A percentile compares a stretch with the other conserved stretches of the same genome.
Conservation (phyloP, 2,797 vertebrate species). For the Channa striata region DNA sequence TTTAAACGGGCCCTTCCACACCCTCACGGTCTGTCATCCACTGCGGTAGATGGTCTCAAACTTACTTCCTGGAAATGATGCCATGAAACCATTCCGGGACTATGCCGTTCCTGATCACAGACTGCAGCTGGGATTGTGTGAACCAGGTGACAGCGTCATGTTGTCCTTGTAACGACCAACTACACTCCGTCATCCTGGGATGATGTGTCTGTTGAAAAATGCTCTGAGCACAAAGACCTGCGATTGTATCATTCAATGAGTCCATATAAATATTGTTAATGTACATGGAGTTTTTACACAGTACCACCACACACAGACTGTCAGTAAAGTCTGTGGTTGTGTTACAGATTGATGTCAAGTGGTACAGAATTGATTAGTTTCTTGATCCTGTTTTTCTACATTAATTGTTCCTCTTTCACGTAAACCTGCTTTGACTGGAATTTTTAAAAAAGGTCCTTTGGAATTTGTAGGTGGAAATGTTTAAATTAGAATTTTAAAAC, state of each 20-base stretch:
- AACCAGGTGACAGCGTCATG: slow-evolving; percentile 80
- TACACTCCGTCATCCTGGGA: slow-evolving; percentile 67
- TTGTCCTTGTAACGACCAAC: slow-evolving; percentile 28
- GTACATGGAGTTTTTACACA: not conserved
- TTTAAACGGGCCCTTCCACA: not conserved
- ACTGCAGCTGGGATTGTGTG: slow-evolving; percentile 74
- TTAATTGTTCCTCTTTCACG: too few species aligned
- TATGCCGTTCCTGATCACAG: slow-evolving; percentile 70
- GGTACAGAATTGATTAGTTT: not conserved
- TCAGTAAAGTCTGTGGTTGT: not conserved
- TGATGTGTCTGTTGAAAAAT: not conserved
- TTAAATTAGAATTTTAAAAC: too few species aligned
- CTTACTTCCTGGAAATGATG: slow-evolving; percentile 88
- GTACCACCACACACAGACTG: not conserved
- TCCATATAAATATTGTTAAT: not conserved
- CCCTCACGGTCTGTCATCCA: slow-evolving; percentile 4
- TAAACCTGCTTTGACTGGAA: not conserved
- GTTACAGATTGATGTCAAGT: not conserved
- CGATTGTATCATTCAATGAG: not conserved
- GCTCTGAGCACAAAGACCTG: not conserved
- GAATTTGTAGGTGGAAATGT: too few species aligned
- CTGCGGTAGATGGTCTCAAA: not conserved
- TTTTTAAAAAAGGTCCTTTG: not conserved
- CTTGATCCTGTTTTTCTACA: not conserved
- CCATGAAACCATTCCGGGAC: slow-evolving; percentile 91